Percentiles rank a stretch among this genome's conserved stretches.
Evolutionary conservation across 2,888 invertebrate genomes (phyloP).

Genomic region (Tetragonula carbonaria): DNA sequence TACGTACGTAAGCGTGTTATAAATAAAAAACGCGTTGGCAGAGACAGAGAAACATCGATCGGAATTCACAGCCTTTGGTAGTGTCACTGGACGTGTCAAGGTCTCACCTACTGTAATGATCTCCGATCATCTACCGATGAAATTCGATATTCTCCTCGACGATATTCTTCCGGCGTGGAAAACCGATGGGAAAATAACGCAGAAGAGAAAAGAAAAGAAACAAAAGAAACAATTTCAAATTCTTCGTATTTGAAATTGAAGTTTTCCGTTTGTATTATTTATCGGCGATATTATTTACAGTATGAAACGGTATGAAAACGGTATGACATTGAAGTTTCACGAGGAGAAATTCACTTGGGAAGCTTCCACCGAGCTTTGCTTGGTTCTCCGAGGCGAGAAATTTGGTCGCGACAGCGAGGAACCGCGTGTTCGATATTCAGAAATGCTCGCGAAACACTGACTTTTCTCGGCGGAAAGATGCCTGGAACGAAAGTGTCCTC

Average conservation of each 20-base stretch:
- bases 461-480: conserved; percentile 40
- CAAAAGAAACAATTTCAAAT: no score
- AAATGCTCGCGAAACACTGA: conserved; percentile 57
- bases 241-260: background rate
- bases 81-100: conserved; percentile 32
- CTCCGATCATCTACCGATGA: background rate
- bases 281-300: background rate
- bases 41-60: conserved; percentile 42
- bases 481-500: conserved; percentile 42
- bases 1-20: background rate
- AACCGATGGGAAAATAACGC: background rate
- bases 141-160: background rate
- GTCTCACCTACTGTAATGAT: conserved; percentile 33
- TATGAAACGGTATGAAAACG: background rate
- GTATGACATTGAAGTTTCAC: background rate
- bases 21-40: background rate
- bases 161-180: background rate
- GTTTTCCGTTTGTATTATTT: background rate
- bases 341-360: background rate
- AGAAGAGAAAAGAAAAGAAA: background rate
- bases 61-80: conserved; percentile 27
- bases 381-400: background rate
- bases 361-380: background rate
- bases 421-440: conserved; percentile 23
- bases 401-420: background rate